A percentile compares a stretch with the other conserved stretches of the same genome.
Conservation (phyloP, 2,888 invertebrate species). For the Ephialtes manifestator region DNA sequence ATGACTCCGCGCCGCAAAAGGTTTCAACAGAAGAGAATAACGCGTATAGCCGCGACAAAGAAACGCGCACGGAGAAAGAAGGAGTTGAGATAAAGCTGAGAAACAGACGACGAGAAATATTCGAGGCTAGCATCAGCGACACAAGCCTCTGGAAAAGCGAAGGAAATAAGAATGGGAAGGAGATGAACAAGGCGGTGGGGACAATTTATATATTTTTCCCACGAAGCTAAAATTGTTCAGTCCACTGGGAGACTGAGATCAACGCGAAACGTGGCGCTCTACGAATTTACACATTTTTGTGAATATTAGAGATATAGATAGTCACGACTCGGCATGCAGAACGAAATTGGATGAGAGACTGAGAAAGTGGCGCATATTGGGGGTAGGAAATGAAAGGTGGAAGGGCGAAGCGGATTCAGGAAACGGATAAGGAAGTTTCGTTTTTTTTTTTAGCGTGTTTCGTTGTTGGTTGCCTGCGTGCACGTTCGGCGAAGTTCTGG, state of each 20-base stretch:
- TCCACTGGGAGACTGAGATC: background rate
- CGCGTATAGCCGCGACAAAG: background rate
- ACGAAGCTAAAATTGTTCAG: conserved; percentile 15
- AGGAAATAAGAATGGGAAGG: background rate
- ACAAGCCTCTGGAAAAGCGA: background rate
- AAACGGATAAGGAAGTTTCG: background rate
- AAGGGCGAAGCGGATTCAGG: background rate
- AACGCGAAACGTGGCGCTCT: conserved; percentile 1
- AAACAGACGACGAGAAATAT: conserved; percentile 45
- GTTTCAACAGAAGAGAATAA: background rate
- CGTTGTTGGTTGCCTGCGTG: background rate
- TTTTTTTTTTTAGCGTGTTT: background rate
- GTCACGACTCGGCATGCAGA: conserved; percentile 1
- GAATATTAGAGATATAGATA: background rate
- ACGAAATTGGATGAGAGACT: conserved; percentile 17
- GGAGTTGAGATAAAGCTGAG: conserved; percentile 40
- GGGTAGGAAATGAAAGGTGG: conserved; percentile 22
- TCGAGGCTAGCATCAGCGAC: conserved; percentile 1
- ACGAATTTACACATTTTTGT: conserved; percentile 6
- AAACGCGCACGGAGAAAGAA: conserved; percentile 4
- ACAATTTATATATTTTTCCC: conserved; percentile 18
- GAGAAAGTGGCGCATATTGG: conserved; percentile 26
- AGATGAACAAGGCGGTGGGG: background rate
- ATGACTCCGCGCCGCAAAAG: conserved; percentile 56
- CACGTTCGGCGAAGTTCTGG: background rate